phyloP scores from a whole-genome alignment of 1,140 invertebrate species.

The Drosophila aff. region DNA sequence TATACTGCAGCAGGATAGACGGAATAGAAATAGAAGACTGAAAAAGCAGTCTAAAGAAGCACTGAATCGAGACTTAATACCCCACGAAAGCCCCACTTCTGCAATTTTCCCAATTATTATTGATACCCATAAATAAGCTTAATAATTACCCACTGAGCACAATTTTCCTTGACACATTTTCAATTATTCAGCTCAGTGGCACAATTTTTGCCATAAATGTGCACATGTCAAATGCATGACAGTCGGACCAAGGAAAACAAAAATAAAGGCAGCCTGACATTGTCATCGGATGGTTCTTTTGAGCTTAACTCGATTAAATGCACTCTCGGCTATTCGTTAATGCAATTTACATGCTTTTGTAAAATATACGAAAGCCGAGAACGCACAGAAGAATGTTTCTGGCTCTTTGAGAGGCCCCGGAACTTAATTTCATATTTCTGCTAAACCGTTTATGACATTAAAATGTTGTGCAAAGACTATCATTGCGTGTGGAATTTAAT shows the following conservation, averaged over 20 bases:
- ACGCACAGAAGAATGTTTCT: neutral
- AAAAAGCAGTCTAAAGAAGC: neutral
- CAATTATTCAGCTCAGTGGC: neutral
- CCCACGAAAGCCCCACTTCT: neutral
- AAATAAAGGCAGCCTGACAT: conserved; percentile 12
- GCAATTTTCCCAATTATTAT: neutral
- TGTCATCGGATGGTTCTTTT: conserved; percentile 14
- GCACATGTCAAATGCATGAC: neutral
- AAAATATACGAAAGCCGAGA: neutral
- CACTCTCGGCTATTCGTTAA: conserved; percentile 9
- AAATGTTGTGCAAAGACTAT: conserved; percentile 9
- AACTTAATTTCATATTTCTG: conserved; percentile 9
- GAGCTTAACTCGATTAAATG: conserved; percentile 22
- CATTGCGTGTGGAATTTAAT: conserved; percentile 14
- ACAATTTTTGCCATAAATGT: neutral
- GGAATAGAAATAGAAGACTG: neutral
- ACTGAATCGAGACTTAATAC: neutral
- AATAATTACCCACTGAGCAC: neutral
- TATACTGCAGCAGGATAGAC: too few species aligned
- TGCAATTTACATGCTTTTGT: neutral
- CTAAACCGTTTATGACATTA: conserved; percentile 17
- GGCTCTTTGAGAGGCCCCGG: neutral
- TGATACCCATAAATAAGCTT: neutral
- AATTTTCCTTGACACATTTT: neutral
- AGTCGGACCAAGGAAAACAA: neutral